phyloP scores from a whole-genome alignment of 2,113 vertebrate species.

The Cynoglossus semilaevis region DNA sequence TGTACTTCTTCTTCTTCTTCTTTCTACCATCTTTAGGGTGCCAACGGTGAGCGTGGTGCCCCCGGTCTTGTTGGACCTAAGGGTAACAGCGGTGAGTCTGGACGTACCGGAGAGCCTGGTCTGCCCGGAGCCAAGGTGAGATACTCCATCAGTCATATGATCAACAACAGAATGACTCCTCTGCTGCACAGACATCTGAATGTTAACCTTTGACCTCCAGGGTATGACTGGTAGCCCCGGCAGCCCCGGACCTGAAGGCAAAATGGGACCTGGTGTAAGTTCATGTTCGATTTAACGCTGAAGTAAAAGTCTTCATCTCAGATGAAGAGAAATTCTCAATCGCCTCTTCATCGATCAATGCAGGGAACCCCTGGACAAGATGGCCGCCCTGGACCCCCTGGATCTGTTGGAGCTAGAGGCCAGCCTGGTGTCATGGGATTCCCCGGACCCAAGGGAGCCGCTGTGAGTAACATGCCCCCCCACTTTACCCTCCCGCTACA shows the following conservation, averaged over 20 bases:
- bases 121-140: conserved; percentile 94
- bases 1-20: too few relatives aligned
- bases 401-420: conserved; percentile 88
- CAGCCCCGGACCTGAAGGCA: conserved; percentile 94
- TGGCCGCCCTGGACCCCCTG: conserved; percentile 90
- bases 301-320: not conserved
- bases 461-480: conserved; percentile 76
- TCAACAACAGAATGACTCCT: not conserved
- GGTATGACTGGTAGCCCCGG: conserved; percentile 98
- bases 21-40: conserved; percentile 75
- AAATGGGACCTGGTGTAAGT: conserved; percentile 89
- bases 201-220: conserved; percentile 62
- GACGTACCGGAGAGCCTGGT: conserved; percentile 91
- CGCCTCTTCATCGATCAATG: not conserved
- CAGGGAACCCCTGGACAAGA: conserved; percentile 95
- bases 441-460: conserved; percentile 95
- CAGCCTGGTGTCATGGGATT: conserved; percentile 99
- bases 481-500: not conserved
- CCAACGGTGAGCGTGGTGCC: conserved; percentile 87
- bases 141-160: not conserved
- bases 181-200: conserved; percentile 14
- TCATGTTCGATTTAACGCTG: conserved; percentile 3
- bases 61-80: conserved; percentile 87
- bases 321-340: too few relatives aligned
- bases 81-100: conserved; percentile 91